Evolutionary conservation across 2,113 vertebrate species (phyloP).

Genomic region (Pavo muticus): DNA sequence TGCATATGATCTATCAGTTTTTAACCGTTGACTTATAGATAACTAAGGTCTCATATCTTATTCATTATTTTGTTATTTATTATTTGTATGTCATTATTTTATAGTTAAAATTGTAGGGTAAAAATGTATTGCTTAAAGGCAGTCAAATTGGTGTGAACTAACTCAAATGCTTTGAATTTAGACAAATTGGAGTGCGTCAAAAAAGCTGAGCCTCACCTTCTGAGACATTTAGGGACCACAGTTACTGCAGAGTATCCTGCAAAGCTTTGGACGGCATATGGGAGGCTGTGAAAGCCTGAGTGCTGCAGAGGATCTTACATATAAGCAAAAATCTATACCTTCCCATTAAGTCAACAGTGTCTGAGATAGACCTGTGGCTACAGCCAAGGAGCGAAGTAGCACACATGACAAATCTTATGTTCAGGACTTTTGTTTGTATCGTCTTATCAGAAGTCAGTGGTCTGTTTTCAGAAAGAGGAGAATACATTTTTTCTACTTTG

Average conservation of each 20-base stretch:
- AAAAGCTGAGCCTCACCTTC: background rate
- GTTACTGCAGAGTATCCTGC: background rate
- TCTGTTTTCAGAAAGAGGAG: background rate
- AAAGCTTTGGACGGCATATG: no score
- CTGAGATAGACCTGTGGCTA: background rate
- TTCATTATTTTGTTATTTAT: no score
- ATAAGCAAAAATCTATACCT: background rate
- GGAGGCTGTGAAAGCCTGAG: background rate
- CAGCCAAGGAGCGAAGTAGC: background rate
- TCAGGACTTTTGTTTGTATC: background rate
- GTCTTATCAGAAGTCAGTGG: background rate
- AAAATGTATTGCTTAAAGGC: background rate
- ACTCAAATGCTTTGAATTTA: background rate
- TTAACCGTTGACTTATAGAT: background rate
- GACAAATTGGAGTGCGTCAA: background rate
- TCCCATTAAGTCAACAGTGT: background rate
- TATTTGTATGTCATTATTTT: background rate
- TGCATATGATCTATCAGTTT: background rate
- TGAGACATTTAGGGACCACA: background rate
- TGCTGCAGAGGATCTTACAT: background rate
- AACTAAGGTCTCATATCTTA: background rate
- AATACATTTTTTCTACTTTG: background rate
- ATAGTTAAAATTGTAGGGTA: background rate
- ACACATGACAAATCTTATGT: fast-evolving
- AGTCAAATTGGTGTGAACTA: background rate